Conservation (phyloP, 1,140 invertebrate genomes). For the Musca domestica region DNA sequence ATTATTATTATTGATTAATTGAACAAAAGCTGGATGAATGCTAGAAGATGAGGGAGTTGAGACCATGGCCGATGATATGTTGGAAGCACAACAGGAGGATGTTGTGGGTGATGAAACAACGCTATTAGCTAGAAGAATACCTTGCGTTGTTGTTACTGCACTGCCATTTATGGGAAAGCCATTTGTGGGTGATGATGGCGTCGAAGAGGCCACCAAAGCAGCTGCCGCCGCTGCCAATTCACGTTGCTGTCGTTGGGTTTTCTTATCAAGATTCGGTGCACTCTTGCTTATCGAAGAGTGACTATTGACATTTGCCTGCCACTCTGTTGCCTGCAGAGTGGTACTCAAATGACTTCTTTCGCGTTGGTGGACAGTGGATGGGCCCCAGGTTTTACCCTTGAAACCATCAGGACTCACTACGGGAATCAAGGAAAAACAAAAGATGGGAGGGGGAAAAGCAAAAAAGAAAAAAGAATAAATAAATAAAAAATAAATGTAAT, state of each 20-base stretch:
- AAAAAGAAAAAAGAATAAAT: constrained; percentile 25
- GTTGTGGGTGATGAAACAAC: constrained; percentile 32
- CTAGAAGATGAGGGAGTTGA: background rate
- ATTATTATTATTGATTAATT: constrained; percentile 19
- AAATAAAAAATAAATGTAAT: constrained; percentile 23
- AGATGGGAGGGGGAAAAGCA: constrained; percentile 28
- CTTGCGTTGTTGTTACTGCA: constrained; percentile 30
- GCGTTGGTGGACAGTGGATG: constrained; percentile 83
- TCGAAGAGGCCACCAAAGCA: constrained; percentile 27
- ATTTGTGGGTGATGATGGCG: constrained; percentile 21
- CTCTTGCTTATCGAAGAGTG: constrained; percentile 57
- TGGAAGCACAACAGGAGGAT: constrained; percentile 24
- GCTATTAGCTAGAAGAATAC: constrained; percentile 21
- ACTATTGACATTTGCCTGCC: constrained; percentile 50
- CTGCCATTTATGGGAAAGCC: background rate
- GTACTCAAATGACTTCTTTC: constrained; percentile 73
- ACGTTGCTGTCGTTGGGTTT: constrained; percentile 32
- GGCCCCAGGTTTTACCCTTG: constrained; percentile 97
- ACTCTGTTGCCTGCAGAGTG: constrained; percentile 51
- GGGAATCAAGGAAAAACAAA: constrained; percentile 11
- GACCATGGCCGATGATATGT: constrained; percentile 13
- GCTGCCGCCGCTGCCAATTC: constrained; percentile 22
- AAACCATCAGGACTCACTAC: constrained; percentile 87
- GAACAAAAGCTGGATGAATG: constrained; percentile 18
- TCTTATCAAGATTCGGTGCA: constrained; percentile 82